phyloP scores from a whole-genome alignment of 2,888 invertebrate species.

The Pimpla rufipes region DNA sequence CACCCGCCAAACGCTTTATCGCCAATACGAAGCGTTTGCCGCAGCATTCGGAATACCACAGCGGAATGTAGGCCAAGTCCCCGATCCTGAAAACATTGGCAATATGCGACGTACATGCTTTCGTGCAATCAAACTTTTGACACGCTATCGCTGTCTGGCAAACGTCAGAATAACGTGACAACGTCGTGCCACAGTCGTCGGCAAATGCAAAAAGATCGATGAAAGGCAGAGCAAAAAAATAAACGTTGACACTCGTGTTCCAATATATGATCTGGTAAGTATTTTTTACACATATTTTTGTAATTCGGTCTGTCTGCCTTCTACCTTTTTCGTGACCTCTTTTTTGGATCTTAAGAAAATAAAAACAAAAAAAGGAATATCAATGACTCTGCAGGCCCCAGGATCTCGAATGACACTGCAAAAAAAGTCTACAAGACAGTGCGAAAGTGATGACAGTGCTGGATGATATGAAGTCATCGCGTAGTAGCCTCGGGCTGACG shows the following conservation, averaged over 20 bases:
- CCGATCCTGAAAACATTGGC: not conserved
- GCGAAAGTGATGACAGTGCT: constrained; percentile 50
- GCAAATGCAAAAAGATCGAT: not conserved
- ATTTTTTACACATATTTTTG: not conserved
- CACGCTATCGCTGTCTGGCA: not conserved
- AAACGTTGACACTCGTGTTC: not conserved
- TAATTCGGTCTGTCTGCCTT: not conserved
- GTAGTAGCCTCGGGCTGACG: constrained; percentile 29
- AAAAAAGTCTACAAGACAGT: constrained; percentile 24
- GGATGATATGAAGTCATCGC: constrained; percentile 27
- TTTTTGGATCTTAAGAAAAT: not conserved
- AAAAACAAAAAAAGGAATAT: not conserved
- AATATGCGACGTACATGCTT: not conserved
- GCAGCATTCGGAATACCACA: constrained; percentile 45
- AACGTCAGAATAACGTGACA: no score
- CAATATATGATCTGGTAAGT: not conserved
- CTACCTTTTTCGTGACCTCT: no score
- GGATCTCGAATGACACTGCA: constrained; percentile 77
- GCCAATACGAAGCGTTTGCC: constrained; percentile 79
- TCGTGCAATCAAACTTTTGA: not conserved
- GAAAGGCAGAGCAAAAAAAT: not conserved
- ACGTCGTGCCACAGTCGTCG: no score
- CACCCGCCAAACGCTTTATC: constrained; percentile 80
- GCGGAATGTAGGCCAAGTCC: not conserved
- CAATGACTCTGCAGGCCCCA: not conserved